Conservation (phyloP, 2,797 vertebrate species). For the Scolopax rusticola region DNA sequence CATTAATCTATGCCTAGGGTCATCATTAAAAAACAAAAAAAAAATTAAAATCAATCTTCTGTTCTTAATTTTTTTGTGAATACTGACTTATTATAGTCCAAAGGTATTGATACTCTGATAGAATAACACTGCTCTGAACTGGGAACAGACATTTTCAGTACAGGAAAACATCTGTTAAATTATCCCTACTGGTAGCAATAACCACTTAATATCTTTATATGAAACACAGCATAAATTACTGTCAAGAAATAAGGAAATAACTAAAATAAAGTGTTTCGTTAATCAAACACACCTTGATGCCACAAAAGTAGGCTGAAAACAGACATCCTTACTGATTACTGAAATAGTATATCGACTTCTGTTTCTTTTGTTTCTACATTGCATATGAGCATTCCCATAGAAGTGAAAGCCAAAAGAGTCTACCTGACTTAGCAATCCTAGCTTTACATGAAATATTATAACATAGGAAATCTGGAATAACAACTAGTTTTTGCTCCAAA, state of each 20-base stretch:
- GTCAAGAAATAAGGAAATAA: slow-evolving; percentile 17
- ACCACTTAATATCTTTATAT: neutral
- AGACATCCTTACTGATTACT: neutral
- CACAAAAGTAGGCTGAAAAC: neutral
- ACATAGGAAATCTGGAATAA: neutral
- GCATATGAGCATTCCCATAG: neutral
- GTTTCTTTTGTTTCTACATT: neutral
- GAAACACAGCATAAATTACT: slow-evolving; percentile 18
- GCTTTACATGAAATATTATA: neutral
- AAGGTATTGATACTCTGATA: neutral
- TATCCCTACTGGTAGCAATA: slow-evolving; percentile 1
- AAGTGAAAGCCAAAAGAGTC: neutral
- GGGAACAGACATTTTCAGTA: neutral
- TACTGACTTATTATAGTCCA: slow-evolving; percentile 44
- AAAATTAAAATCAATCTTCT: slow-evolving; percentile 69
- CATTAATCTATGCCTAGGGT: slow-evolving; percentile 86
- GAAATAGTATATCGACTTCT: neutral
- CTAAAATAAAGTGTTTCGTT: slow-evolving; percentile 8
- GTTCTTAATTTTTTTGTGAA: slow-evolving; percentile 72
- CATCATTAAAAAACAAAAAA: slow-evolving; percentile 80
- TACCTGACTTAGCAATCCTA: neutral
- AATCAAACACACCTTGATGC: neutral
- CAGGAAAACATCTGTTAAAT: slow-evolving; percentile 24
- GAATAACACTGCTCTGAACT: neutral
- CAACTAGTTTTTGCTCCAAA: neutral